Percentiles rank a stretch among this genome's conserved stretches.
Conservation (phyloP, 2,888 invertebrate species). For the Anagyrus pseudococci region DNA sequence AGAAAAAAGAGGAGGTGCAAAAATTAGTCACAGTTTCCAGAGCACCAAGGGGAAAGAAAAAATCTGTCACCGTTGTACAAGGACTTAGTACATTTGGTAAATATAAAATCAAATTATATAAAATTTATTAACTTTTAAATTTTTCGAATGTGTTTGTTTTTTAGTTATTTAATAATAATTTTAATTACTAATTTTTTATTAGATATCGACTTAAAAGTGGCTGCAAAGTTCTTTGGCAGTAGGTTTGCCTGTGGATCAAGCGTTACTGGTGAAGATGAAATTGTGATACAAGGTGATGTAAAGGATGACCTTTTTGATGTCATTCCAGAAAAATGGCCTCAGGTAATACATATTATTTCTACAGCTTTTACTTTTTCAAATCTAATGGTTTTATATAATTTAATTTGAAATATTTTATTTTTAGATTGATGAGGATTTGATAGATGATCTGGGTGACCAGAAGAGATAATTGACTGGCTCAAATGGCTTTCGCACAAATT, state of each 20-base stretch:
- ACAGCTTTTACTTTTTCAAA: slow-evolving; percentile 1
- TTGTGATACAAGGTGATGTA: slow-evolving; percentile 98
- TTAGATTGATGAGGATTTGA: slow-evolving; percentile 88
- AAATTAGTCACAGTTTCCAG: slow-evolving; percentile 85
- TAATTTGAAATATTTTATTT: slow-evolving; percentile 47
- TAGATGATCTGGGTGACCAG: slow-evolving; percentile 91
- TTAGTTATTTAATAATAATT: slow-evolving; percentile 4
- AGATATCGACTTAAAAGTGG: slow-evolving; percentile 98
- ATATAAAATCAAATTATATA: slow-evolving; percentile 62
- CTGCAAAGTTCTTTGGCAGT: slow-evolving; percentile 96
- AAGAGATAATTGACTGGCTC: slow-evolving; percentile 72
- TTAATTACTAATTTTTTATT: slow-evolving; percentile 48
- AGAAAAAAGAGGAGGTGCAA: slow-evolving; percentile 91
- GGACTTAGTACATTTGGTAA: slow-evolving; percentile 93
- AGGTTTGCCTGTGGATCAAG: slow-evolving; percentile 99
- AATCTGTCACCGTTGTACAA: slow-evolving; percentile 96
- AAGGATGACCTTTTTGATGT: slow-evolving; percentile 98
- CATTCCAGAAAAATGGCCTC: slow-evolving; percentile 98
- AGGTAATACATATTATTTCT: slow-evolving; percentile 65
- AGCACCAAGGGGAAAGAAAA: slow-evolving; percentile 97
- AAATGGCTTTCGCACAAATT: slow-evolving; percentile 47
- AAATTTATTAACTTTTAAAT: background rate
- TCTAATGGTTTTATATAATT: background rate
- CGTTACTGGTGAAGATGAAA: slow-evolving; percentile 98
- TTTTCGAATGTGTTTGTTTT: background rate